Evolutionary conservation across 2,113 vertebrate genomes (phyloP), one percentile per base, ranked within the genome.

Genomic region (Dromiciops gliroides): DNA sequence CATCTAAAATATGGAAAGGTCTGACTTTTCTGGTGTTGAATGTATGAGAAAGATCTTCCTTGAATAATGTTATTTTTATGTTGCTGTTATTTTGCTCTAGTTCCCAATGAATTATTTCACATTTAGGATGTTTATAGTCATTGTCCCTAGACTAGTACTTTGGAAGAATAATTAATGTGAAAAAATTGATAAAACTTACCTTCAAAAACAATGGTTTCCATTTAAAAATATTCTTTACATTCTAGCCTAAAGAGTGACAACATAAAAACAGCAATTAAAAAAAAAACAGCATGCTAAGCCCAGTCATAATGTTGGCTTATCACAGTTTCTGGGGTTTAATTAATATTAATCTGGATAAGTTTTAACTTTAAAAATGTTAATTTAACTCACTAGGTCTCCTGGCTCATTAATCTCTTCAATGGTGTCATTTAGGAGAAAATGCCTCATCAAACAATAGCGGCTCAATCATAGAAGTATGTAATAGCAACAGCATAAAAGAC

Each of bases 281-380:
- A 53, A 83, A 83, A 44, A 8, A 90, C 24, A 91, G 24, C 75
- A 26, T 49, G 44, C 5, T 56, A 94, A 50, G 83, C 93, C 96
- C 95, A 95, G 94, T 96, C 50, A 92, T 97, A 92, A 16, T 90
- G n/a, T 95, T 95, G 93, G 56, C 44, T 14, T 95, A 49, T 94
- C 89, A 96, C 51, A 49, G 48, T 97, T 97, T 94, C 44, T 95
- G 48, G 95, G 48, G 93, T 26, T 50, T 97, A 96, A 97, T 98
- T 97, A 96, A 96, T 97, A 97, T 95, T 96, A 98, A 98, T 96
- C 91, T 97, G 91, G 89, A 95, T 96, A 95, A 94, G 50, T 97
- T 96, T 94, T 95, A 98, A 98, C 90, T 96, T 98, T 91, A 89
- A 94, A 98, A 98, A 96, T 75, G 48, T 94, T 97, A 90, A 97